Base-by-base conservation (phyloP, 1,140 invertebrate species). In the Monomorium pharaonis region DNA sequence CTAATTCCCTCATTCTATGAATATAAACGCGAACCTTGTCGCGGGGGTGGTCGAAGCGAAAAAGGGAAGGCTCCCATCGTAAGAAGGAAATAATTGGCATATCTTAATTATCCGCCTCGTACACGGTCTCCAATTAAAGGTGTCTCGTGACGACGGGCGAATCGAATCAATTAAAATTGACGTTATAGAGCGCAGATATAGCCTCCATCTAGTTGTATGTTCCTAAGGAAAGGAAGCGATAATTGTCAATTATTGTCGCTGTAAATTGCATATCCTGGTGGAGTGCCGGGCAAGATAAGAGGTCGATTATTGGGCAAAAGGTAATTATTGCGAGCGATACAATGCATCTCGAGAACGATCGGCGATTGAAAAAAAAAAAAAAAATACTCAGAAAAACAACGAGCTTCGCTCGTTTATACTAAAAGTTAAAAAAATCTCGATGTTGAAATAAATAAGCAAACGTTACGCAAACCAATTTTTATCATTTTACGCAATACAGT, bases 161-260 rank as follows among this genome's bases (percentile, higher is more conserved):
- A 62, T 86, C 89, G 65, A 86, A 89, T 91, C 86, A 91, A 92
- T 91, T 90, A 89, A 91, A 90, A 85, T 86, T 72, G 65, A 67
- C 76, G 33, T 72, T 85, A 83, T 65, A 58, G 21, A 67, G 37
- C 62, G 30, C 33, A 33, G 51, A 80, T 72, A 76, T 44, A 60
- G 54, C 33, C 30, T 27, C 49, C 37, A 60, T 70, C 77, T 49
- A 27, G 37, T 16, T 30, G 21, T 77, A 44, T 65, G 62, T 21
- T 70, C 10, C 16, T 33, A 30, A 83, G 81, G 77, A 72, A 86
- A 89, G 89, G 69, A 65, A 75, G 44, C 88, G 51, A 76, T 91
- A 91, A 91, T 91, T 91, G 89, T 90, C 89, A 91, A 91, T 91
- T 91, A 91, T 88, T 81, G 88, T 86, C 56, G 44, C 58, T 67